Evolutionary conservation across 2,888 invertebrate species (phyloP).

Genomic region (Homarus gammarus): DNA sequence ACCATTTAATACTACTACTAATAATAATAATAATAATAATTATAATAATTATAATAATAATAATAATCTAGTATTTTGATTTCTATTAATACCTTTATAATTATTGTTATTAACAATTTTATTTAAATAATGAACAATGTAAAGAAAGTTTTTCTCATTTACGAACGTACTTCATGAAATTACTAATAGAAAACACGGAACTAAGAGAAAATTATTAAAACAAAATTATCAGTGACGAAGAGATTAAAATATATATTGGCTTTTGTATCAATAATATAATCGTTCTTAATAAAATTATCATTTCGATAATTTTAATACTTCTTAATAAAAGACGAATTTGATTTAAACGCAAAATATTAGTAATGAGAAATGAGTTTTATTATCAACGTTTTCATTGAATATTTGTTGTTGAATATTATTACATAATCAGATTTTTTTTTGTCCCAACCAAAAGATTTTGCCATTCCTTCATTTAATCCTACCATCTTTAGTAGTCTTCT

Average conservation of each 20-base stretch:
- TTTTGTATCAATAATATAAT: neutral
- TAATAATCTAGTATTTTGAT: constrained; percentile 19
- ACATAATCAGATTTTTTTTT: no score
- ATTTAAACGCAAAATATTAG: no score
- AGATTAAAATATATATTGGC: neutral
- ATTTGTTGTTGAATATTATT: no score
- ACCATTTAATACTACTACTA: constrained; percentile 3
- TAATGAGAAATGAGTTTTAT: no score
- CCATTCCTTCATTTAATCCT: no score
- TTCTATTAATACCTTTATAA: neutral
- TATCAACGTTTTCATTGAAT: no score
- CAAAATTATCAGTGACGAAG: neutral
- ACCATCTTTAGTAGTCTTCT: neutral
- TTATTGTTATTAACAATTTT: neutral
- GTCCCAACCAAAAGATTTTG: no score
- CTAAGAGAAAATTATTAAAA: neutral
- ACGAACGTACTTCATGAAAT: neutral
- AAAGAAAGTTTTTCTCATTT: no score
- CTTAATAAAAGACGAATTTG: no score
- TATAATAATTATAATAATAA: constrained; percentile 25
- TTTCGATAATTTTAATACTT: no score
- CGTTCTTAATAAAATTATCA: no score
- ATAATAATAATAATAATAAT: constrained; percentile 23
- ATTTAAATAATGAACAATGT: neutral
- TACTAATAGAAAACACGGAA: neutral